phyloP scores from a whole-genome alignment of 2,113 vertebrate species.

The Macrotus californicus region DNA sequence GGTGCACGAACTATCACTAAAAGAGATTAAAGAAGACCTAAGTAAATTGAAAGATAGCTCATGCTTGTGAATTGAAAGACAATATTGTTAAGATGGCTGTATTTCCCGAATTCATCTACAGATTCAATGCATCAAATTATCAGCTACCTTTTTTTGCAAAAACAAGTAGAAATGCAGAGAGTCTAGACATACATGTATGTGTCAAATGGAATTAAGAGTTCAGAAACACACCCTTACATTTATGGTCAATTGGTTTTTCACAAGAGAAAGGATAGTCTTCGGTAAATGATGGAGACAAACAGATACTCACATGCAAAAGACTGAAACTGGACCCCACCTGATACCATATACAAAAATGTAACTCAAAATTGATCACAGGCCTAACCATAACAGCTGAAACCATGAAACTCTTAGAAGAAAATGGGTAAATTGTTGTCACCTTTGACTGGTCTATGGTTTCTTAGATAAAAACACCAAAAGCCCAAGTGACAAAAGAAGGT shows the following conservation, averaged over 20 bases:
- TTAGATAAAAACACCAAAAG: not conserved
- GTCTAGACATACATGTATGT: not conserved
- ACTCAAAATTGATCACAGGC: not conserved
- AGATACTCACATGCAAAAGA: not conserved
- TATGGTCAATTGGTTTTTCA: not conserved
- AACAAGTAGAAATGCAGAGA: not conserved
- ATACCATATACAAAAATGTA: not conserved
- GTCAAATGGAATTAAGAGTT: not conserved
- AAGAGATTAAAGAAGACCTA: not conserved
- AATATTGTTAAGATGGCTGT: not conserved
- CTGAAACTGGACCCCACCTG: not conserved
- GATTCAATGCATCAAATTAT: not conserved
- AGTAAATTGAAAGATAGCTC: constrained; percentile 1
- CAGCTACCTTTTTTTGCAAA: not conserved
- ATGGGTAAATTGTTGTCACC: not conserved
- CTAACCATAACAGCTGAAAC: not conserved
- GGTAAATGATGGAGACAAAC: not conserved
- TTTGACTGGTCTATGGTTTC: not conserved
- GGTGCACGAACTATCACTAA: not conserved
- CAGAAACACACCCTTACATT: not conserved
- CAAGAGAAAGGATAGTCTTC: not conserved
- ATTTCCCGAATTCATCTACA: not conserved
- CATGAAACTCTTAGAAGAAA: not conserved
- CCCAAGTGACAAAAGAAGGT: not conserved
- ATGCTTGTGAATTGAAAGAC: not conserved